Evolutionary conservation across 2,888 invertebrate species (phyloP), one percentile per base, ranked within the genome.

Genomic region (Oxystoma pomonae): DNA sequence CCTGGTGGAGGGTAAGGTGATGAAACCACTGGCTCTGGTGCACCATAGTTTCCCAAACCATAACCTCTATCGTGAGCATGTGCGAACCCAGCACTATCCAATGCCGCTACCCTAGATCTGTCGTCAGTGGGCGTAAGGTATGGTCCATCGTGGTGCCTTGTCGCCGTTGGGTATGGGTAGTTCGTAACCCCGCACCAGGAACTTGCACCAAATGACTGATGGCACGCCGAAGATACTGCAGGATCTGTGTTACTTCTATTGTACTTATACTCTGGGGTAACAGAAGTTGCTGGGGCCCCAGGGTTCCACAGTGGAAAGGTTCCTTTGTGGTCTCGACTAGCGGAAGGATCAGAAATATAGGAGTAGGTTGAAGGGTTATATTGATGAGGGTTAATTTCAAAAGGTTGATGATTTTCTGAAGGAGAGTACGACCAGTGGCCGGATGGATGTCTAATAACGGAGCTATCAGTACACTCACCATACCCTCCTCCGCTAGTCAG

Each of bases 1-100:
- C 91, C 90, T 86, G 91, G 88, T 75, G 91, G 89, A 75, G 90
- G 89, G 75, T 91, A 91, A 53, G 91, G 90, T 65, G 88, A 89
- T 73, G 89, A 87, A 72, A 88, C 87, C 69, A 90, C 90, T 56
- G 87, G 86, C 78, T 90, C 90, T 1, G 88, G 87, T 60, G 83
- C 84, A 51, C 65, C 67, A 79, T 91, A 91, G 81, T 89, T 90
- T 75, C 91, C 85, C 62, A 91, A 85, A 60, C 88, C 87, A 77
- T 91, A 91, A 62, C 89, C 86, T 61, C 79, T 77, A 68, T 80
- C 79, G 72, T 80, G 78, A 71, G 90, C 90, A 79, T 91, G 90
- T 51, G 88, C 85, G 79, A 90, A 90, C 67, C 86, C 85, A 60
- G 85, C 84, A 68, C 86, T 85, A 67, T 84, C 85, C 35, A 83